Percentiles rank a stretch among this genome's conserved stretches.
Evolutionary conservation across 2,888 invertebrate genomes (phyloP).

Genomic region (Zaprionus lineosus): DNA sequence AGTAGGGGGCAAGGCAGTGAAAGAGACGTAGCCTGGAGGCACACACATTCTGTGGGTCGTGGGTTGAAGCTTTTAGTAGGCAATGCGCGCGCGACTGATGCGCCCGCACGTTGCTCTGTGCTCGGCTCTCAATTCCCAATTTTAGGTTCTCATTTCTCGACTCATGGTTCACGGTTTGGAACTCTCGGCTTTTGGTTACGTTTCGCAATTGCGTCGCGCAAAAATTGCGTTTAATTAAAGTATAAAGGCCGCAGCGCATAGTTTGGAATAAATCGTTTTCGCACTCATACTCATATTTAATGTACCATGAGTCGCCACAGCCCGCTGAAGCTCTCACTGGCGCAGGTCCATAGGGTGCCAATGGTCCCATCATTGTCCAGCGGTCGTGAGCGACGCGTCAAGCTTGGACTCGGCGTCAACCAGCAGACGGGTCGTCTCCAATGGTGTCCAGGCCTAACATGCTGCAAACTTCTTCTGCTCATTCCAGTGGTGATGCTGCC

Average conservation of each 20-base stretch:
- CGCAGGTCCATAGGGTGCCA: conserved; percentile 60
- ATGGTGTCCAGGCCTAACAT: conserved; percentile 83
- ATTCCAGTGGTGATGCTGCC: conserved; percentile 82
- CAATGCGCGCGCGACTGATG: conserved; percentile 75
- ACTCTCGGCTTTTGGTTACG: conserved; percentile 22
- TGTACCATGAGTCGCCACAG: conserved; percentile 60
- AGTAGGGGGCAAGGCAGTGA: conserved; percentile 12
- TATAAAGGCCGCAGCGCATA: conserved; percentile 59
- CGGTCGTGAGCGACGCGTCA: conserved; percentile 43
- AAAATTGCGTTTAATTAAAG: conserved; percentile 77
- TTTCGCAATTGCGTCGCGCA: conserved; percentile 67
- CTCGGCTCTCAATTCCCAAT: conserved; percentile 11
- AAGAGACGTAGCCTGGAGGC: conserved; percentile 7
- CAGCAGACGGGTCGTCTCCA: conserved; percentile 81
- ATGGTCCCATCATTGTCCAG: neutral
- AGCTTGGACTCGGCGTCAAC: conserved; percentile 80
- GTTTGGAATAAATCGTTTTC: conserved; percentile 15
- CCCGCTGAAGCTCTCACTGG: conserved; percentile 61
- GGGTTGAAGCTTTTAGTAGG: conserved; percentile 69
- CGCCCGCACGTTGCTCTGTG: conserved; percentile 49
- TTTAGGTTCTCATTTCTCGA: conserved; percentile 26
- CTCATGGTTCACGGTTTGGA: conserved; percentile 6
- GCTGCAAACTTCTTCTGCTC: conserved; percentile 81
- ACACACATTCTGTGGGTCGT: conserved; percentile 3
- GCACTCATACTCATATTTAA: conserved; percentile 11